Conservation (phyloP, 2,797 vertebrate species). For the Merluccius polli region DNA sequence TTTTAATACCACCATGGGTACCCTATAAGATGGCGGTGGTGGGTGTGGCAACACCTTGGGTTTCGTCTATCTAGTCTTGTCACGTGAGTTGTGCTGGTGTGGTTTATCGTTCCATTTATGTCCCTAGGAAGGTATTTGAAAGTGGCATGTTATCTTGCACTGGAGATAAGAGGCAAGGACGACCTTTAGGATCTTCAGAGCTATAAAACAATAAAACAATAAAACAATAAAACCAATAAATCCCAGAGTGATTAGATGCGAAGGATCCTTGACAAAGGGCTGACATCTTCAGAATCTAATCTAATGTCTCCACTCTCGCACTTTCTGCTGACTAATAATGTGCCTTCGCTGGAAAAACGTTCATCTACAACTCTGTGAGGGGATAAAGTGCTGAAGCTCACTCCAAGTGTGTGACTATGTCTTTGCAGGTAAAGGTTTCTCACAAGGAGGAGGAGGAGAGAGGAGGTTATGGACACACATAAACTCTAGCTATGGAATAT, state of each 20-base stretch:
- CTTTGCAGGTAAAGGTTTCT: not conserved
- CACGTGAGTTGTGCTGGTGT: not conserved
- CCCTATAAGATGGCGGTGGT: not conserved
- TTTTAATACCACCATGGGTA: too few relatives aligned
- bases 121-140: not conserved
- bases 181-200: conserved; percentile 55
- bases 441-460: not conserved
- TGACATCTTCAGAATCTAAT: conserved; percentile 61
- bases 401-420: not conserved
- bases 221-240: conserved; percentile 27
- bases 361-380: not conserved
- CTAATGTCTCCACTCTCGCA: conserved; percentile 34
- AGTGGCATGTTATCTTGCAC: not conserved
- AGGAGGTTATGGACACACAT: not conserved
- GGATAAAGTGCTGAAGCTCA: not conserved
- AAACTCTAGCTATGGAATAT: not conserved
- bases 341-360: not conserved
- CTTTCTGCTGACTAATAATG: conserved; percentile 25
- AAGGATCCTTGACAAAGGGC: conserved; percentile 48
- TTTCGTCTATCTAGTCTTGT: not conserved
- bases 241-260: conserved; percentile 24
- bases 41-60: not conserved
- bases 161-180: conserved; percentile 52
- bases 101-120: not conserved
- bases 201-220: conserved; percentile 54